phyloP scores from a whole-genome alignment of 1,140 invertebrate species.

The Drosophila azteca region DNA sequence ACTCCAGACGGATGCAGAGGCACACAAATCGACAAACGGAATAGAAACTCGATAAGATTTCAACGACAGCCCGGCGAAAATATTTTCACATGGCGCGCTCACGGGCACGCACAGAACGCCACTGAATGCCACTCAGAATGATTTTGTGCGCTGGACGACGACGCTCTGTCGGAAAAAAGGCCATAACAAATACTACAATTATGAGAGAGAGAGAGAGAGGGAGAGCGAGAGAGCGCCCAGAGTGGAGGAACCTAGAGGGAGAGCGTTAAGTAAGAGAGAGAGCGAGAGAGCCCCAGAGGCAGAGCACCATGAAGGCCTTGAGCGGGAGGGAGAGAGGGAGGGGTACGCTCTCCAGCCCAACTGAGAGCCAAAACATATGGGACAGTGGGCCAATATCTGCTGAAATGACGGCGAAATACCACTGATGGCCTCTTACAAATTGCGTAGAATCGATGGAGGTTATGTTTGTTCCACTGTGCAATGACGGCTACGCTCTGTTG shows the following conservation, averaged over 20 bases:
- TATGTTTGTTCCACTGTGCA: no score
- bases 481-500: no score
- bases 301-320: no score
- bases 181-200: conserved; percentile 20
- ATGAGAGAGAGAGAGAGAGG: conserved; percentile 3
- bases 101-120: conserved; percentile 47
- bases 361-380: conserved; percentile 13
- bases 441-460: no score
- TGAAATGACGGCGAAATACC: no score
- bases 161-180: neutral
- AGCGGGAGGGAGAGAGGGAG: no score
- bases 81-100: conserved; percentile 46
- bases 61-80: no score
- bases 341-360: no score
- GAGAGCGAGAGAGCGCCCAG: neutral
- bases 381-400: conserved; percentile 15
- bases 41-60: no score
- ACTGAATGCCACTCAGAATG: conserved; percentile 49
- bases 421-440: no score
- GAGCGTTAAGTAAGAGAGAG: conserved; percentile 1
- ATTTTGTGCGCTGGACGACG: neutral
- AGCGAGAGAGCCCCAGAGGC: no score
- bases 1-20: neutral
- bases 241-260: neutral
- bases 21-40: no score